A percentile compares a stretch with the other conserved stretches of the same genome.
phyloP scores from a whole-genome alignment of 1,140 invertebrate genomes.

The Phortica variegata region DNA sequence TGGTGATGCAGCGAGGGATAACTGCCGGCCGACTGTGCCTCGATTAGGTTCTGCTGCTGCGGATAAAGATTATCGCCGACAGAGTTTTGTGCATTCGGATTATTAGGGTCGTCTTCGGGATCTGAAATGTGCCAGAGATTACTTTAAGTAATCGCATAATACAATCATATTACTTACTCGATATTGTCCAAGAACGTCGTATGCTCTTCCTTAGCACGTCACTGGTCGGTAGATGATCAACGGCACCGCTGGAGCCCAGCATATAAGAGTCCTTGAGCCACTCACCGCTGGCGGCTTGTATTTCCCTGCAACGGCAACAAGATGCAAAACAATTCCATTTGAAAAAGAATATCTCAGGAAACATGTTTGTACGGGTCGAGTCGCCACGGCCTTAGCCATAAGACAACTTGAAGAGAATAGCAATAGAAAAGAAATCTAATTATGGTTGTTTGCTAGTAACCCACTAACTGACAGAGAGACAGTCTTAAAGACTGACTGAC shows the following conservation, averaged over 20 bases:
- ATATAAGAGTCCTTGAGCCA: conserved; percentile 69
- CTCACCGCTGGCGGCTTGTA: conserved; percentile 69
- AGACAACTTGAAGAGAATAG: too few species aligned
- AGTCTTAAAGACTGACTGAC: conserved; percentile 32
- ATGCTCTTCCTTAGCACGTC: conserved; percentile 69
- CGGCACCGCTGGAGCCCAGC: conserved; percentile 46
- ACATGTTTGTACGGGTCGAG: too few species aligned
- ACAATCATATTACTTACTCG: conserved; percentile 59
- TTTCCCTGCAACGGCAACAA: conserved; percentile 65
- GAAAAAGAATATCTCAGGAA: too few species aligned
- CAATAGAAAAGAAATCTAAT: background rate
- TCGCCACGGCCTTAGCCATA: too few species aligned
- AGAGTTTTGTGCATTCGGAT: conserved; percentile 43
- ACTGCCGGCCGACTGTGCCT: conserved; percentile 45
- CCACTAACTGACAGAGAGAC: conserved; percentile 18
- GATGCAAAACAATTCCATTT: conserved; percentile 40
- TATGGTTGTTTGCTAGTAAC: conserved; percentile 22
- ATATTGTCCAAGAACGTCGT: conserved; percentile 70
- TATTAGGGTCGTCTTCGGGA: conserved; percentile 55
- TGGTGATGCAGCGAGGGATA: conserved; percentile 47
- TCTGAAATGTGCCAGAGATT: conserved; percentile 21
- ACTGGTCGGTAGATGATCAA: conserved; percentile 62
- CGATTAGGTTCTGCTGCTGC: conserved; percentile 47
- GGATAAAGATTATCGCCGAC: conserved; percentile 48
- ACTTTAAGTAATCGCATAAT: background rate